A percentile compares a stretch with the other conserved stretches of the same genome.
These are phyloP conservation scores for Calameuta pallipes DNA, from an alignment of 2,888 invertebrate genomes.

Conservation along the genomic window DNA sequence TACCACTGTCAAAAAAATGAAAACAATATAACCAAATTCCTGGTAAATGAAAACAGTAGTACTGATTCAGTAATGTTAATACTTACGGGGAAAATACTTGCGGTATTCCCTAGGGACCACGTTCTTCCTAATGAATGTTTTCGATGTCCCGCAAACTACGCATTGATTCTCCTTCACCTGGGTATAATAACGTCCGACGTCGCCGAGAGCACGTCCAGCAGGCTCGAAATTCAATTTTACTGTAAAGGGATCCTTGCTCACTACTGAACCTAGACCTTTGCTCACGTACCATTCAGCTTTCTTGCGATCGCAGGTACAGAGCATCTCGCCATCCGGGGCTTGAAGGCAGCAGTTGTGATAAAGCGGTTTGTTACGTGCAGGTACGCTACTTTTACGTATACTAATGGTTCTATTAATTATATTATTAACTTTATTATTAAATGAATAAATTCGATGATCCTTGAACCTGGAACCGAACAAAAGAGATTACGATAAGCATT, in stretches of 20 bases:
- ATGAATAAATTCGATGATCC: constrained; percentile 28
- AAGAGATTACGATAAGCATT: not conserved
- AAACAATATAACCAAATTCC: not conserved
- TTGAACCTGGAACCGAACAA: constrained; percentile 46
- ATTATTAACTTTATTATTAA: constrained; percentile 26
- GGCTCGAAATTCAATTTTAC: constrained; percentile 84
- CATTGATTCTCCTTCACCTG: constrained; percentile 79
- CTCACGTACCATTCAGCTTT: constrained; percentile 80
- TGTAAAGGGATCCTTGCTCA: constrained; percentile 71
- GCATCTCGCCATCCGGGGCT: constrained; percentile 81
- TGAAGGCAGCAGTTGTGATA: constrained; percentile 83
- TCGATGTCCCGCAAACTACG: constrained; percentile 79
- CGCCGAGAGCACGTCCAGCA: constrained; percentile 77
- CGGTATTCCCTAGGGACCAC: constrained; percentile 87
- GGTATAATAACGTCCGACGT: constrained; percentile 79
- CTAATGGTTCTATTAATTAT: constrained; percentile 26
- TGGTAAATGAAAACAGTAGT: not conserved
- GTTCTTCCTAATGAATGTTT: constrained; percentile 80
- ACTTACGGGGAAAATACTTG: constrained; percentile 77
- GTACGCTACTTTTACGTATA: constrained; percentile 34
- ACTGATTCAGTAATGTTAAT: not conserved
- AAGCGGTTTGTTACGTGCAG: constrained; percentile 73
- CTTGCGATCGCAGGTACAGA: constrained; percentile 80
- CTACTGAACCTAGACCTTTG: constrained; percentile 65
- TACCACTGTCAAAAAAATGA: constrained; percentile 68